These are phyloP conservation scores for Anarsia innoxiella DNA, from an alignment of 2,888 invertebrate genomes.

Conservation along the genomic window DNA sequence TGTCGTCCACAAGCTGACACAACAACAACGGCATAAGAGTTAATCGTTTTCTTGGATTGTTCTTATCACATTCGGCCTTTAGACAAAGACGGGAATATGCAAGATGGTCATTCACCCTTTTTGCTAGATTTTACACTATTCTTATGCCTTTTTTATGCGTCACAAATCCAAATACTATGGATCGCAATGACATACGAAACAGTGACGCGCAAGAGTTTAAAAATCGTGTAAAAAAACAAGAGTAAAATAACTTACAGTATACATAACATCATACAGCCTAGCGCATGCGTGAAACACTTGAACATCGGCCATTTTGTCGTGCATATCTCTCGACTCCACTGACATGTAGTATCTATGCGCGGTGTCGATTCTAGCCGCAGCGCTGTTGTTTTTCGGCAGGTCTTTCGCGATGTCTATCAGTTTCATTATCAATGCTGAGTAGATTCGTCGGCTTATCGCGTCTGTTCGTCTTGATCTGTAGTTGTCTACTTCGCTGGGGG, in stretches of 20 bases:
- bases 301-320: slow-evolving; percentile 59
- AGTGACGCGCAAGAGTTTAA: too few species aligned
- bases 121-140: too few species aligned
- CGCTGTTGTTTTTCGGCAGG: slow-evolving; percentile 40
- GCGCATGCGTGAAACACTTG: slow-evolving; percentile 59
- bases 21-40: too few species aligned
- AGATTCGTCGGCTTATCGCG: slow-evolving; percentile 57
- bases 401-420: slow-evolving; percentile 66
- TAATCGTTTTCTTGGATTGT: too few species aligned
- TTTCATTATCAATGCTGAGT: slow-evolving; percentile 62
- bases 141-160: too few species aligned
- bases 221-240: too few species aligned
- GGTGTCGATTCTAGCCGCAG: slow-evolving; percentile 42
- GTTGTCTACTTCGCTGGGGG: slow-evolving; percentile 62
- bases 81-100: too few species aligned
- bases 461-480: slow-evolving; percentile 55
- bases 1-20: too few species aligned
- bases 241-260: slow-evolving; percentile 34
- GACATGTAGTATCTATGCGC: slow-evolving; percentile 58
- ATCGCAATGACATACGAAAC: too few species aligned
- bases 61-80: too few species aligned
- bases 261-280: slow-evolving; percentile 53
- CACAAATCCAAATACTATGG: too few species aligned
- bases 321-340: slow-evolving; percentile 52
- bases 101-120: too few species aligned